Evolutionary conservation across 2,888 invertebrate species (phyloP).

Genomic region (Tipula confusa): DNA sequence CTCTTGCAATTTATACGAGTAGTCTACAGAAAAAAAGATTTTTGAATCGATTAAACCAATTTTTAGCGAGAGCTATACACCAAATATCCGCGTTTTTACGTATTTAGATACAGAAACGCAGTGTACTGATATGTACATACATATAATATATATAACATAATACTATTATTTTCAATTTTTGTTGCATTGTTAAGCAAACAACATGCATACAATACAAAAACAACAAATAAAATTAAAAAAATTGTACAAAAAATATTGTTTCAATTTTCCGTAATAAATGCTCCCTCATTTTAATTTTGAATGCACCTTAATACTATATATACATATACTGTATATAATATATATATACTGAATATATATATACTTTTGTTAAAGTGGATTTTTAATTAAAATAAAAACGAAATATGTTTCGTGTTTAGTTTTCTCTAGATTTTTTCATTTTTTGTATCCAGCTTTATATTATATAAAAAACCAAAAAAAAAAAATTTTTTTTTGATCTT

Average conservation of each 20-base stretch:
- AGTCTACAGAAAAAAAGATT: neutral
- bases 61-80: neutral
- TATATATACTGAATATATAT: neutral
- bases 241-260: conserved; percentile 20
- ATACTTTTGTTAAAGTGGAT: conserved; percentile 25
- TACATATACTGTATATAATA: neutral
- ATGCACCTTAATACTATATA: neutral
- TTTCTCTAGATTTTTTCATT: neutral
- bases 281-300: conserved; percentile 25
- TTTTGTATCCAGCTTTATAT: neutral
- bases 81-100: neutral
- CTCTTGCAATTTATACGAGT: neutral
- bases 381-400: conserved; percentile 25
- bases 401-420: conserved; percentile 25
- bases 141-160: neutral
- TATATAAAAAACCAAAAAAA: neutral
- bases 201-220: neutral
- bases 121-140: neutral
- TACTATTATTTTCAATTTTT: conserved; percentile 12
- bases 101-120: neutral
- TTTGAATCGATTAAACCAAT: neutral
- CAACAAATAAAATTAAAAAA: conserved; percentile 20
- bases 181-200: conserved; percentile 25
- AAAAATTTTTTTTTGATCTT: neutral
- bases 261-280: conserved; percentile 25